Conservation (phyloP, 1,140 invertebrate species). For the Drosophila mojavensis region DNA sequence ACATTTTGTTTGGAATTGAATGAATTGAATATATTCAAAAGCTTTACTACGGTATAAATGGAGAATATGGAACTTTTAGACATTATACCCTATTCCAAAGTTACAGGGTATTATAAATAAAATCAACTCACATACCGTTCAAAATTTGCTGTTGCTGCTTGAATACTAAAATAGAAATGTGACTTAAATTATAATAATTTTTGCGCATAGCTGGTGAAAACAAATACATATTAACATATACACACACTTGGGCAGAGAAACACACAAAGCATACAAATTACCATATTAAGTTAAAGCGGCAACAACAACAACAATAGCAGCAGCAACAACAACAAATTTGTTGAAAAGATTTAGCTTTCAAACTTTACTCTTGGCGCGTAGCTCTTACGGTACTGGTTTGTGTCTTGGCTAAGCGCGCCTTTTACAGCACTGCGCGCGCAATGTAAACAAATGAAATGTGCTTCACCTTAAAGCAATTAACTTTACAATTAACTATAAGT, state of each 20-base stretch:
- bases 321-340: conserved; percentile 20
- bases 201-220: conserved; percentile 53
- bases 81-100: too few relatives aligned
- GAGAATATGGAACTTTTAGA: too few relatives aligned
- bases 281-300: conserved; percentile 63
- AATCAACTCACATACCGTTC: neutral
- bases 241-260: conserved; percentile 20
- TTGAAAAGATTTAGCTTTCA: conserved; percentile 21
- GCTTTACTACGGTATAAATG: too few relatives aligned
- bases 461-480: conserved; percentile 10
- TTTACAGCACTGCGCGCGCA: conserved; percentile 43
- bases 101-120: too few relatives aligned
- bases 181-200: conserved; percentile 72
- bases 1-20: too few relatives aligned
- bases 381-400: conserved; percentile 20
- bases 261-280: conserved; percentile 49
- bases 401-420: conserved; percentile 41
- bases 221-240: conserved; percentile 29
- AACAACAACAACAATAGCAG: conserved; percentile 1
- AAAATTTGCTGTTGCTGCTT: conserved; percentile 23
- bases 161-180: conserved; percentile 68
- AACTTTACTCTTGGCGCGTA: conserved; percentile 33
- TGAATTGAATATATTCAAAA: too few relatives aligned
- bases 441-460: conserved; percentile 38
- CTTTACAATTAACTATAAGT: neutral